These are phyloP conservation scores for Scleropages formosus DNA, from an alignment of 2,797 vertebrate species.

Conservation along the genomic window DNA sequence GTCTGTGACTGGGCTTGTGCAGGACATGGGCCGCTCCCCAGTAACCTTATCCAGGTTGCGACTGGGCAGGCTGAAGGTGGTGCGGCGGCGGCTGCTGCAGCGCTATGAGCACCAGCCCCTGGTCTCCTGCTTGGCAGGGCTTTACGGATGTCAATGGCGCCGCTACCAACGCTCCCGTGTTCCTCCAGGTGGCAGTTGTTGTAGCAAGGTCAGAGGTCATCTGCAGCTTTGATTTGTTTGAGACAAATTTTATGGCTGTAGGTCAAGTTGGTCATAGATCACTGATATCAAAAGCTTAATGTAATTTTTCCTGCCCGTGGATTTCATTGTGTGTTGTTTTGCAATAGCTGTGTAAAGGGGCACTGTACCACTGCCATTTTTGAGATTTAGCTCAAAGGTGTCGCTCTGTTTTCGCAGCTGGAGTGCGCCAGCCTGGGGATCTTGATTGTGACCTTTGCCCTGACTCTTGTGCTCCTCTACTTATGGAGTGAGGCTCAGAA, in stretches of 20 bases:
- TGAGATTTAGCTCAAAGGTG: not conserved
- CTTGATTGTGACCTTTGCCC: constrained; percentile 74
- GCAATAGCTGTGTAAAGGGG: too few species aligned
- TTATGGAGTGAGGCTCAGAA: constrained; percentile 87
- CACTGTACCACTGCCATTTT: not conserved
- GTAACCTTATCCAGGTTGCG: constrained; percentile 68
- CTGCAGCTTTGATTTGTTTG: too few species aligned
- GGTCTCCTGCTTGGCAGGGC: constrained; percentile 81
- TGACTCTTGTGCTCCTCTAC: constrained; percentile 81
- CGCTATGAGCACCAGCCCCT: constrained; percentile 78
- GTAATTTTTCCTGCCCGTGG: too few species aligned
- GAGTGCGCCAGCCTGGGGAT: constrained; percentile 76
- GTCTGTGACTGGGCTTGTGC: constrained; percentile 65
- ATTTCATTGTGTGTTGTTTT: too few species aligned
- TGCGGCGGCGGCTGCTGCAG: constrained; percentile 75
- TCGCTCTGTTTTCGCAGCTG: constrained; percentile 59
- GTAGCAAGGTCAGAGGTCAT: constrained; percentile 63
- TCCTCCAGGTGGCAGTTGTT: constrained; percentile 82
- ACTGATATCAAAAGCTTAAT: too few species aligned
- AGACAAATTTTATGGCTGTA: too few species aligned
- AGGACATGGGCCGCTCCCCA: constrained; percentile 58
- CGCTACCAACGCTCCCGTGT: constrained; percentile 71
- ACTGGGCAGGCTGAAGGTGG: constrained; percentile 80
- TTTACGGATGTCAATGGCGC: constrained; percentile 87
- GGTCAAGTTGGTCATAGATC: too few species aligned